Evolutionary conservation across 2,888 invertebrate genomes (phyloP).

Genomic region (Phengaris alcon): DNA sequence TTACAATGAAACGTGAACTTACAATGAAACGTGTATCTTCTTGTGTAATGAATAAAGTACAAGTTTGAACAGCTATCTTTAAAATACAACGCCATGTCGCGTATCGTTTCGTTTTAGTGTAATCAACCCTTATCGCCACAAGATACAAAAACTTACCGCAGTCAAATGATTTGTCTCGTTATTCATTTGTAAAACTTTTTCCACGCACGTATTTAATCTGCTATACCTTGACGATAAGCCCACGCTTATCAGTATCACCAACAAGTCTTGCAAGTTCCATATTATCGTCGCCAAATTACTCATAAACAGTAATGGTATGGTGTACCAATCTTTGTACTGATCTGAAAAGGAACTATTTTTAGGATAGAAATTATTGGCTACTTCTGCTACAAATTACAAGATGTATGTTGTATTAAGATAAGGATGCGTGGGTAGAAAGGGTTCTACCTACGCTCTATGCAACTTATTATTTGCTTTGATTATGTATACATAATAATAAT

Average conservation of each 20-base stretch:
- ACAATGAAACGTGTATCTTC: too few species aligned
- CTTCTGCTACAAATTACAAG: too few species aligned
- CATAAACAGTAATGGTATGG: conserved; percentile 65
- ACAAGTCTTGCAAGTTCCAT: conserved; percentile 85
- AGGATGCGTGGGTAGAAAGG: background rate
- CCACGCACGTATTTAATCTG: conserved; percentile 74
- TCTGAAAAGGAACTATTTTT: conserved; percentile 41
- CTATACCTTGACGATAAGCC: conserved; percentile 82
- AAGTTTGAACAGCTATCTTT: too few species aligned
- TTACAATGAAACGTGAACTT: too few species aligned
- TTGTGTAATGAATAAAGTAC: too few species aligned
- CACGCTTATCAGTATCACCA: conserved; percentile 83
- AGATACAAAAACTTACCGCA: conserved; percentile 9
- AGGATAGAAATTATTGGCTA: too few species aligned
- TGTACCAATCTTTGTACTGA: conserved; percentile 53
- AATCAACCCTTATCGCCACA: too few species aligned
- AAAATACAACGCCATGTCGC: too few species aligned
- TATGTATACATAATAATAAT: background rate
- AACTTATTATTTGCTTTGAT: background rate
- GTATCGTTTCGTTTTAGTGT: too few species aligned
- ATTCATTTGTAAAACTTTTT: conserved; percentile 44
- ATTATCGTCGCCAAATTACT: conserved; percentile 78
- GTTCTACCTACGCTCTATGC: background rate
- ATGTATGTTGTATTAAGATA: background rate
- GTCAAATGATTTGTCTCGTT: conserved; percentile 34